A percentile compares a stretch with the other conserved stretches of the same genome.
Conservation (phyloP, 2,888 invertebrate genomes). For the Drosophila testacea region DNA sequence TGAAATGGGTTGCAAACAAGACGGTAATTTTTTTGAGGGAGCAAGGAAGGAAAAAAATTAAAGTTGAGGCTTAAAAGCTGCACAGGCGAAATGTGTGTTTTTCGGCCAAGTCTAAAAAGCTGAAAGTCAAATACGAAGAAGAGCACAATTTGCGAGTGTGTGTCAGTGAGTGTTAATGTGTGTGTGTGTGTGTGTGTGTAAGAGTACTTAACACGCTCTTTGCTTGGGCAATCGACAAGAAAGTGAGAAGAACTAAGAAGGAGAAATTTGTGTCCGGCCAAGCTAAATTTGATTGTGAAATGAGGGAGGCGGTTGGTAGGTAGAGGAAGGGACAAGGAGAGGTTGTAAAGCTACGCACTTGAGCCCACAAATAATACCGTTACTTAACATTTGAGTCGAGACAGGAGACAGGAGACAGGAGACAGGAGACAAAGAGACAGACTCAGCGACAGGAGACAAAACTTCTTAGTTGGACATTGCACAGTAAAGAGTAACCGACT, state of each 20-base stretch:
- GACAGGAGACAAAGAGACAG: conserved; percentile 1
- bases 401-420: conserved; percentile 11
- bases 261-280: conserved; percentile 21
- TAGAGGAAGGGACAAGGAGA: not conserved
- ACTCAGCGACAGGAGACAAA: not conserved
- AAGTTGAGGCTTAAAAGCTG: conserved; percentile 18
- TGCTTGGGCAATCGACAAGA: conserved; percentile 35
- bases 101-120: conserved; percentile 31
- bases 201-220: conserved; percentile 67
- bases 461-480: too few species aligned
- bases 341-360: conserved; percentile 44
- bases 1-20: conserved; percentile 15
- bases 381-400: conserved; percentile 74
- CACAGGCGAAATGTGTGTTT: conserved; percentile 13
- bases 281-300: conserved; percentile 69
- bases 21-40: not conserved
- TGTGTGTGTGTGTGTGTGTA: conserved; percentile 18
- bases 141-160: conserved; percentile 21
- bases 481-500: too few species aligned
- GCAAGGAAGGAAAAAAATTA: not conserved
- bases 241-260: not conserved
- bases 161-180: not conserved
- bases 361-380: conserved; percentile 70
- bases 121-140: conserved; percentile 34
- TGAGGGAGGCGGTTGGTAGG: conserved; percentile 18